Conservation (phyloP, 1,140 invertebrate species). For the Aphaenogaster floridana region DNA sequence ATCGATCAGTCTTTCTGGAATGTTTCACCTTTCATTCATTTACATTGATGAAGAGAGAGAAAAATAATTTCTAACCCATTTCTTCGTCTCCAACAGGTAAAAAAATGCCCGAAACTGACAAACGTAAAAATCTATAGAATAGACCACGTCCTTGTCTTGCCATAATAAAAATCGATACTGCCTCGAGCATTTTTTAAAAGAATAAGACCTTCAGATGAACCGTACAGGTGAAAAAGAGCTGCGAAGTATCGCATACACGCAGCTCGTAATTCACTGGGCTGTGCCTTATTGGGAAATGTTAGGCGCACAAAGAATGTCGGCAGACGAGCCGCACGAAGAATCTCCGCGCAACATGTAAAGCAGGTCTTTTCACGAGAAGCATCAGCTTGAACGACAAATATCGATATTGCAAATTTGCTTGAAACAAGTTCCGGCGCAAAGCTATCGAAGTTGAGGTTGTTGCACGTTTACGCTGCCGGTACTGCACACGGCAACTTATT, state of each 20-base stretch:
- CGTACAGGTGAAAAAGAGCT: neutral
- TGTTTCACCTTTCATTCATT: neutral
- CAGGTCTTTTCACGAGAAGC: neutral
- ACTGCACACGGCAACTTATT: neutral
- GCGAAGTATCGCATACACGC: slow-evolving; percentile 10
- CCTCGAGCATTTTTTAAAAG: neutral
- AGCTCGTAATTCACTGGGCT: neutral
- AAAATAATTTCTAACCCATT: neutral
- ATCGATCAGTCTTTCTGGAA: neutral
- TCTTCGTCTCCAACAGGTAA: neutral
- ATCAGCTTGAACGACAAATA: neutral
- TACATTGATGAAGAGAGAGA: neutral
- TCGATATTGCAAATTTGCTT: slow-evolving; percentile 16
- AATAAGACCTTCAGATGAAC: neutral
- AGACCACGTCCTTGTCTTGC: slow-evolving; percentile 2
- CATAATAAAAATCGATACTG: slow-evolving; percentile 15
- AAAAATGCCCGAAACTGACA: neutral
- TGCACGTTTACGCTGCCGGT: neutral
- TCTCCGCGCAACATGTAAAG: neutral
- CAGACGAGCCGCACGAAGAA: slow-evolving; percentile 1
- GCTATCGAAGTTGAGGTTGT: neutral
- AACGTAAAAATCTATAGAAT: neutral
- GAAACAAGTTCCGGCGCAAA: slow-evolving; percentile 9
- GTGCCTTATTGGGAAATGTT: neutral
- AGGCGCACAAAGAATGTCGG: neutral